Conservation (phyloP, 2,113 vertebrate species). For the Rissa tridactyla region DNA sequence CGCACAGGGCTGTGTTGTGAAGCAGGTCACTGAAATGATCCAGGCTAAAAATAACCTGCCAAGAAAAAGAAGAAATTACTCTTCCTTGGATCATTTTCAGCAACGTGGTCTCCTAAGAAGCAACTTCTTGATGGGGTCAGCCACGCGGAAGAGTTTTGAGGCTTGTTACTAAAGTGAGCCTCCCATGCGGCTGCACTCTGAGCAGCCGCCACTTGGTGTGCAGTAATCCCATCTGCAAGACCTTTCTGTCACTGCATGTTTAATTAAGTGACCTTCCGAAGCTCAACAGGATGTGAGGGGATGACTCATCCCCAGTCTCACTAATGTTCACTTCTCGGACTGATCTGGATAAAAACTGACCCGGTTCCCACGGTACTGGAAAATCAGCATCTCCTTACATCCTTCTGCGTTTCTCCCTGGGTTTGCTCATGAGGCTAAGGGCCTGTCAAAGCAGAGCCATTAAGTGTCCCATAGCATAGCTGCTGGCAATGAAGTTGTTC, state of each 20-base stretch:
- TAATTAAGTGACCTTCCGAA: background rate
- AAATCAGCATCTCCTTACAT: background rate
- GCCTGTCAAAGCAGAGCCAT: background rate
- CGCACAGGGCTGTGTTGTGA: background rate
- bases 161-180: background rate
- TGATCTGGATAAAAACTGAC: background rate
- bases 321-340: background rate
- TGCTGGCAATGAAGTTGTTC: background rate
- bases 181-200: background rate
- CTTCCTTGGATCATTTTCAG: background rate
- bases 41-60: background rate
- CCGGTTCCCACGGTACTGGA: background rate
- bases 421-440: background rate
- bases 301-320: background rate
- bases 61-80: background rate
- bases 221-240: background rate
- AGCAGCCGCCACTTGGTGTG: background rate
- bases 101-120: background rate
- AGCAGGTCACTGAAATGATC: background rate
- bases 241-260: background rate
- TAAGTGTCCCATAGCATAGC: background rate
- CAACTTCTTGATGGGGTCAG: background rate
- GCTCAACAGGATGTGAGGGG: background rate
- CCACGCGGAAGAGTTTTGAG: background rate
- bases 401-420: background rate